Percentiles rank a stretch among this genome's conserved stretches.
Evolutionary conservation across 2,888 invertebrate genomes (phyloP).

Genomic region (Melanostoma scalare): DNA sequence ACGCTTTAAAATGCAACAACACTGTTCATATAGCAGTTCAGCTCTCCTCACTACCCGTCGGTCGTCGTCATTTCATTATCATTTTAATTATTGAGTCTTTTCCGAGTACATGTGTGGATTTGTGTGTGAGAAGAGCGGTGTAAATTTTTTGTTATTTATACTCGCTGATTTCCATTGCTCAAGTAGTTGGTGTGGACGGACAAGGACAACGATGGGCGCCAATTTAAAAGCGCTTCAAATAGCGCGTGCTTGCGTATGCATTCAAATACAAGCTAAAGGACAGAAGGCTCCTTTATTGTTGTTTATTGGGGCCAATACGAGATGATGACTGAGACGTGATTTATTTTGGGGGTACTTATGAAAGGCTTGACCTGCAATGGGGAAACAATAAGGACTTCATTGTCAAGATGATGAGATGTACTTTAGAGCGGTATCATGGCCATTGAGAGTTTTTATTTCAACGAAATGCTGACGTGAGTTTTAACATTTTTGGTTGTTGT

Average conservation of each 20-base stretch:
- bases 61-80: constrained; percentile 63
- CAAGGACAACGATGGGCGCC: constrained; percentile 66
- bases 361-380: constrained; percentile 20
- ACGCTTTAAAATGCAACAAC: constrained; percentile 68
- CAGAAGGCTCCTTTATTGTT: constrained; percentile 40
- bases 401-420: constrained; percentile 33
- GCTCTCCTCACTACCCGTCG: constrained; percentile 15
- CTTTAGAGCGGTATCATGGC: constrained; percentile 8
- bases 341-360: constrained; percentile 50
- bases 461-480: too few relatives aligned
- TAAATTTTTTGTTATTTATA: constrained; percentile 29
- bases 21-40: constrained; percentile 26
- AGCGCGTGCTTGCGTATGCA: constrained; percentile 22
- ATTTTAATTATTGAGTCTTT: constrained; percentile 65
- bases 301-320: constrained; percentile 62
- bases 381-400: constrained; percentile 37
- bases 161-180: constrained; percentile 35
- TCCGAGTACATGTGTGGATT: constrained; percentile 8
- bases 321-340: constrained; percentile 66
- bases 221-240: constrained; percentile 35
- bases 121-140: constrained; percentile 29
- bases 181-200: constrained; percentile 16
- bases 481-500: too few relatives aligned
- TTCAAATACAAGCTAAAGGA: constrained; percentile 4
- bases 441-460: too few relatives aligned